These are phyloP conservation scores for Toxotes jaculatrix DNA, from an alignment of 2,113 vertebrate species.

Conservation along the genomic window DNA sequence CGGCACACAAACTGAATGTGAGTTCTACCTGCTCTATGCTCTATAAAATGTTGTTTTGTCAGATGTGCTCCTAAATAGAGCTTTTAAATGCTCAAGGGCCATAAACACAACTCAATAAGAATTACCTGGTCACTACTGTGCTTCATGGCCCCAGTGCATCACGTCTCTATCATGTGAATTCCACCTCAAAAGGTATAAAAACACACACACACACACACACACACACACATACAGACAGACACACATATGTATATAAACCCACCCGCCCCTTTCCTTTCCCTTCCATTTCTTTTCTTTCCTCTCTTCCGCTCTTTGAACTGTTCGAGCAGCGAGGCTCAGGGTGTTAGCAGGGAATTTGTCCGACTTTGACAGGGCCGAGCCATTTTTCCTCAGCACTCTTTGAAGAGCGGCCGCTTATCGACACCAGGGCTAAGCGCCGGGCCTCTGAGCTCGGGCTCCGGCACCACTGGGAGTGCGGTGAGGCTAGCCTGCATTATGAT, in stretches of 20 bases:
- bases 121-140: not conserved
- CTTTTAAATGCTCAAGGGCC: conserved; percentile 3
- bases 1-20: not conserved
- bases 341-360: conserved; percentile 84
- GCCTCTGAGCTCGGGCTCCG: conserved; percentile 75
- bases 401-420: conserved; percentile 83
- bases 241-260: conserved; percentile 29
- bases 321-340: conserved; percentile 75
- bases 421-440: conserved; percentile 79
- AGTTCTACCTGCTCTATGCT: not conserved
- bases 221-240: no score
- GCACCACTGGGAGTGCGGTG: conserved; percentile 63
- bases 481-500: conserved; percentile 59
- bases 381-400: conserved; percentile 78
- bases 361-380: conserved; percentile 82
- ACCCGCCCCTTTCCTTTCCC: conserved; percentile 52
- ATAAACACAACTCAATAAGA: not conserved
- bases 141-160: not conserved
- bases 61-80: not conserved
- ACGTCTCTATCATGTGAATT: conserved; percentile 34
- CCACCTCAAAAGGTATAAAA: conserved; percentile 1
- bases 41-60: not conserved
- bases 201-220: not conserved
- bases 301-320: conserved; percentile 78
- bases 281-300: conserved; percentile 54